Percentiles rank a stretch among this genome's conserved stretches.
Conservation (phyloP, 2,797 vertebrate genomes). For the Bryconaethiops microstoma region DNA sequence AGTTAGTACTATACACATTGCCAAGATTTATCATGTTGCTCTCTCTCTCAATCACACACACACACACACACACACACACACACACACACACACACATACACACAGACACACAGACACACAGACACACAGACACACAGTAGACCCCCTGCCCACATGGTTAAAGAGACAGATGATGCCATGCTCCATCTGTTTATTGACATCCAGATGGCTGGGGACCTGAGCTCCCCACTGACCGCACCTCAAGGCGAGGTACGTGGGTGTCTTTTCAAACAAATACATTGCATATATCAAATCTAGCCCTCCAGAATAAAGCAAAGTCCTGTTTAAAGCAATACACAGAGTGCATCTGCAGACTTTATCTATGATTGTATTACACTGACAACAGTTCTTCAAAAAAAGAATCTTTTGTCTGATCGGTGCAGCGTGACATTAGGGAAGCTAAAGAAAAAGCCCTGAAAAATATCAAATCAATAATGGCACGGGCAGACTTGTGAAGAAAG, state of each 20-base stretch:
- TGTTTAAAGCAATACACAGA: not conserved
- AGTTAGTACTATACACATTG: not conserved
- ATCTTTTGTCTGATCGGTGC: not conserved
- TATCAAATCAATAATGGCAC: conserved; percentile 23
- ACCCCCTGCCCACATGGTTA: conserved; percentile 38
- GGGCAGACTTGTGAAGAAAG: conserved; percentile 21
- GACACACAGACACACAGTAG: not conserved
- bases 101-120: not conserved
- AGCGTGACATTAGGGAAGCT: conserved; percentile 8
- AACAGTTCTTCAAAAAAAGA: not conserved
- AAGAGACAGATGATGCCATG: conserved; percentile 42
- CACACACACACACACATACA: too few relatives aligned
- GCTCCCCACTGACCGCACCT: conserved; percentile 33
- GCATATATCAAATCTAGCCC: not conserved
- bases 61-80: too few relatives aligned
- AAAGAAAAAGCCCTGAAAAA: conserved; percentile 11
- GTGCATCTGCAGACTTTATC: not conserved
- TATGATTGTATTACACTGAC: conserved; percentile 13
- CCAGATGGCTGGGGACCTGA: conserved; percentile 44
- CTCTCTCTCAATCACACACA: not conserved
- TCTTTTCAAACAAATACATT: conserved; percentile 35
- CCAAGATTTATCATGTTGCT: not conserved
- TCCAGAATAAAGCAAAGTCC: not conserved
- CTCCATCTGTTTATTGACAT: conserved; percentile 54
- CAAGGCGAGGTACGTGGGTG: conserved; percentile 43